Conservation (phyloP, 2,888 invertebrate genomes). For the Cheiracanthium punctorium region DNA sequence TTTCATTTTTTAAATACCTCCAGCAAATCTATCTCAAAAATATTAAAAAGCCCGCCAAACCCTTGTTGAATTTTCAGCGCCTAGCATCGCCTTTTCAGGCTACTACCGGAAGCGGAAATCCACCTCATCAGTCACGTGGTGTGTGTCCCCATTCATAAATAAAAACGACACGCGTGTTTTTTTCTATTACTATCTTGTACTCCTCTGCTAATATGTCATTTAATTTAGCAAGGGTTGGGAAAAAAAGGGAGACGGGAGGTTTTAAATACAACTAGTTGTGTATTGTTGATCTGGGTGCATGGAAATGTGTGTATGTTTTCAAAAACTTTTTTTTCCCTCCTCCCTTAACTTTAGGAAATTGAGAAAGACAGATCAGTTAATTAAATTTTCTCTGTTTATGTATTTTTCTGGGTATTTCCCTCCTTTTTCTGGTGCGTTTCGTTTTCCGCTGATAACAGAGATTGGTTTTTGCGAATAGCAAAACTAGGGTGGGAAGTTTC, state of each 20-base stretch:
- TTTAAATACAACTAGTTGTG: slow-evolving; percentile 34
- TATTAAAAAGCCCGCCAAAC: slow-evolving; percentile 23
- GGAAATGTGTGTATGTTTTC: slow-evolving; percentile 27
- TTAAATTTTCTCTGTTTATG: slow-evolving; percentile 45
- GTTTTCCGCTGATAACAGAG: slow-evolving; percentile 8
- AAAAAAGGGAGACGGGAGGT: slow-evolving; percentile 32
- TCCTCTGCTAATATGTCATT: slow-evolving; percentile 16
- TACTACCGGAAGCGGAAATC: slow-evolving; percentile 63
- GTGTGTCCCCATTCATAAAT: slow-evolving; percentile 49
- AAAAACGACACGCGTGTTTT: slow-evolving; percentile 22
- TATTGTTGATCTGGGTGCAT: slow-evolving; percentile 45
- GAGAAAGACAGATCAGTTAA: slow-evolving; percentile 64
- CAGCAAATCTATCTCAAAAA: slow-evolving; percentile 45
- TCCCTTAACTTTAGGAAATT: slow-evolving; percentile 33
- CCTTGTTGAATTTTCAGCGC: slow-evolving; percentile 52
- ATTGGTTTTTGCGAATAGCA: slow-evolving; percentile 9
- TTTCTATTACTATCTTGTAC: slow-evolving; percentile 5
- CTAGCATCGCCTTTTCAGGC: slow-evolving; percentile 23
- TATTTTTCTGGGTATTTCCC: slow-evolving; percentile 6
- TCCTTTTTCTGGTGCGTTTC: background rate
- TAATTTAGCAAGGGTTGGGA: background rate
- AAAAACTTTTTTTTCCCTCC: slow-evolving; percentile 25
- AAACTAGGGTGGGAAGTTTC: background rate
- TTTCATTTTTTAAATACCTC: slow-evolving; percentile 35
- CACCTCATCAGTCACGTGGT: slow-evolving; percentile 64